A percentile compares a stretch with the other conserved stretches of the same genome.
phyloP scores from a whole-genome alignment of 2,888 invertebrate species.

The Drosophila neutralis region DNA sequence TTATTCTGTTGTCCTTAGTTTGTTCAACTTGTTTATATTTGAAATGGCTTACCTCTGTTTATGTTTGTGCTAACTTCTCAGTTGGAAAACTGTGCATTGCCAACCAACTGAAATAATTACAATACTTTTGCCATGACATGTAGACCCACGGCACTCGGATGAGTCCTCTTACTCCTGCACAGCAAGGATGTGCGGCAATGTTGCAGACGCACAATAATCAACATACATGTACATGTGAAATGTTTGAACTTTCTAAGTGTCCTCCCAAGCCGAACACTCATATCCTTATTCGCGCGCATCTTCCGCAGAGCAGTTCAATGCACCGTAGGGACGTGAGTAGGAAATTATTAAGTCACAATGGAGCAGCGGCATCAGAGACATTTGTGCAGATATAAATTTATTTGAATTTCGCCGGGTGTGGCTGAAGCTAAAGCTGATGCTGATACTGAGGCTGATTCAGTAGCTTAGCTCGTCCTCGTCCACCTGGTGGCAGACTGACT shows the following conservation, averaged over 20 bases:
- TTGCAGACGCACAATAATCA: slow-evolving; percentile 38
- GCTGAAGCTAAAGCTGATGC: slow-evolving; percentile 8
- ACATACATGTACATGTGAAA: slow-evolving; percentile 10
- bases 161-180: not conserved
- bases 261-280: not conserved
- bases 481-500: slow-evolving; percentile 34
- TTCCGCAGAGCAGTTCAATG: slow-evolving; percentile 66
- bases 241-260: slow-evolving; percentile 33
- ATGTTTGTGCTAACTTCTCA: slow-evolving; percentile 23
- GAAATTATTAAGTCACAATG: slow-evolving; percentile 80
- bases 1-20: not conserved
- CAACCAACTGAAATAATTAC: slow-evolving; percentile 63
- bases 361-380: slow-evolving; percentile 58
- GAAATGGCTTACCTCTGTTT: slow-evolving; percentile 12
- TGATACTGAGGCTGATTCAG: slow-evolving; percentile 13
- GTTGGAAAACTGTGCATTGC: slow-evolving; percentile 19
- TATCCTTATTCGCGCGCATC: slow-evolving; percentile 5
- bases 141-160: slow-evolving; percentile 17
- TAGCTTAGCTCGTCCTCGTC: slow-evolving; percentile 2
- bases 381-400: slow-evolving; percentile 66
- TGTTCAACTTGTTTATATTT: not conserved
- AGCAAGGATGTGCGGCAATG: slow-evolving; percentile 6
- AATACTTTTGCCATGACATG: slow-evolving; percentile 50
- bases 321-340: slow-evolving; percentile 71
- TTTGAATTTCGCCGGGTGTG: slow-evolving; percentile 52